These are phyloP conservation scores for Macrobrachium rosenbergii DNA, from an alignment of 1,140 invertebrate genomes.

Conservation along the genomic window DNA sequence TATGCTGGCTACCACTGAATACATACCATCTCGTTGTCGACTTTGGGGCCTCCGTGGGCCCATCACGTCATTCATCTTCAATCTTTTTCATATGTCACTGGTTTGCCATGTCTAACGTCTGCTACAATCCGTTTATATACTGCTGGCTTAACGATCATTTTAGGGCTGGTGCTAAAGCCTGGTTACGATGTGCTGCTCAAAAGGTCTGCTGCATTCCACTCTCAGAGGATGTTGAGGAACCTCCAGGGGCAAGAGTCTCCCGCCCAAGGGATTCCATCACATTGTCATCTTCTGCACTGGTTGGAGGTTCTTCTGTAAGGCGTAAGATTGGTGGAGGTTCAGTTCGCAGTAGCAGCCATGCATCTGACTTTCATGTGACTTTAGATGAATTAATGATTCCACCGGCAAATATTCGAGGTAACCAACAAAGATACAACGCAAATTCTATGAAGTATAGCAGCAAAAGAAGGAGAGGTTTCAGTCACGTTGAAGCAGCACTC, in stretches of 20 bases:
- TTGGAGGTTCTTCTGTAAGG: conserved; percentile 14
- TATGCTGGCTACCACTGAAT: conserved; percentile 74
- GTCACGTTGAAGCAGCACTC: too few species aligned
- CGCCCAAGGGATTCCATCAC: conserved; percentile 26
- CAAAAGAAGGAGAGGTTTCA: too few species aligned
- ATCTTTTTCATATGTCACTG: conserved; percentile 70
- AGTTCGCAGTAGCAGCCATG: neutral
- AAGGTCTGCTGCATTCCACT: conserved; percentile 25
- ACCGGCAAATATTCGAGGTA: too few species aligned
- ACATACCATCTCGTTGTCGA: conserved; percentile 72
- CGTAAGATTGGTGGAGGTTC: conserved; percentile 16
- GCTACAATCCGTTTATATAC: conserved; percentile 75
- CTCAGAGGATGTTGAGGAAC: conserved; percentile 19
- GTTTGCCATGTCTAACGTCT: conserved; percentile 74
- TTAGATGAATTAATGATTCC: conserved; percentile 8
- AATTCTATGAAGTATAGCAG: too few species aligned
- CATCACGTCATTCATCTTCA: conserved; percentile 68
- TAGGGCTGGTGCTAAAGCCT: conserved; percentile 69
- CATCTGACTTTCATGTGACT: conserved; percentile 14
- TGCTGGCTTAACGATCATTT: conserved; percentile 73
- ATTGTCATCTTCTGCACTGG: conserved; percentile 21
- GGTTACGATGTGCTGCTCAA: conserved; percentile 25
- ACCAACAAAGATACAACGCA: too few species aligned
- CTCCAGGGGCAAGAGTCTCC: neutral
- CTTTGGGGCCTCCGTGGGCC: conserved; percentile 67